Percentiles rank a stretch among this genome's conserved stretches.
Conservation (phyloP, 2,113 vertebrate genomes). For the Engystomops pustulosus region DNA sequence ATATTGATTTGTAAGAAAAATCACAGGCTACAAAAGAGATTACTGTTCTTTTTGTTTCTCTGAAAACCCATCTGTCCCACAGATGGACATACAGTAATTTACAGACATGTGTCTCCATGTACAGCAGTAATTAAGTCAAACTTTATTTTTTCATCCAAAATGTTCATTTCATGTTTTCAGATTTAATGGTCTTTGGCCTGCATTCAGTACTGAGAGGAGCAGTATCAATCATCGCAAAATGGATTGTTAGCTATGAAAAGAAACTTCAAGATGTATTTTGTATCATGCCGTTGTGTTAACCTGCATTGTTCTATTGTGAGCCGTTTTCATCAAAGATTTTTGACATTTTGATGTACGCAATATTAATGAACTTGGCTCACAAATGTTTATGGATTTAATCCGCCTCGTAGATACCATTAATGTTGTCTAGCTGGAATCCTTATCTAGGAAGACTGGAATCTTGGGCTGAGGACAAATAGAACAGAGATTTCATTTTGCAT, state of each 20-base stretch:
- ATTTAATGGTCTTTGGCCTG: conserved; percentile 69
- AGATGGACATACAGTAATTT: conserved; percentile 75
- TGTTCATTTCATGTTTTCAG: conserved; percentile 72
- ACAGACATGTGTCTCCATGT: conserved; percentile 77
- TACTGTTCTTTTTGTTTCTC: conserved; percentile 38
- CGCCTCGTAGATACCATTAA: conserved; percentile 17
- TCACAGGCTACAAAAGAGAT: conserved; percentile 36
- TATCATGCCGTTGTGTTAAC: neutral
- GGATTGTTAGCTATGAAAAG: conserved; percentile 40
- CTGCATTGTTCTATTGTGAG: conserved; percentile 47
- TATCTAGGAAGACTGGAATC: neutral
- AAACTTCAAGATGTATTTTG: conserved; percentile 43
- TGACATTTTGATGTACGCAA: conserved; percentile 29
- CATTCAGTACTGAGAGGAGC: conserved; percentile 36
- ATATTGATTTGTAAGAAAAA: conserved; percentile 48
- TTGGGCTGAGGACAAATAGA: neutral
- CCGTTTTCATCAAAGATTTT: conserved; percentile 36
- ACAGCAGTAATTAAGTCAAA: conserved; percentile 61
- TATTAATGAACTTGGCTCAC: conserved; percentile 28
- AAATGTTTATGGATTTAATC: conserved; percentile 20
- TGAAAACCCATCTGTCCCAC: conserved; percentile 57
- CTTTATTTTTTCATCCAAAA: conserved; percentile 59
- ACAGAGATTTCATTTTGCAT: neutral
- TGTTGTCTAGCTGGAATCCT: neutral
- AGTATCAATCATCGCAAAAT: conserved; percentile 49